Base-by-base conservation (phyloP, 2,888 invertebrate species). In the Brassicogethes aeneus region DNA sequence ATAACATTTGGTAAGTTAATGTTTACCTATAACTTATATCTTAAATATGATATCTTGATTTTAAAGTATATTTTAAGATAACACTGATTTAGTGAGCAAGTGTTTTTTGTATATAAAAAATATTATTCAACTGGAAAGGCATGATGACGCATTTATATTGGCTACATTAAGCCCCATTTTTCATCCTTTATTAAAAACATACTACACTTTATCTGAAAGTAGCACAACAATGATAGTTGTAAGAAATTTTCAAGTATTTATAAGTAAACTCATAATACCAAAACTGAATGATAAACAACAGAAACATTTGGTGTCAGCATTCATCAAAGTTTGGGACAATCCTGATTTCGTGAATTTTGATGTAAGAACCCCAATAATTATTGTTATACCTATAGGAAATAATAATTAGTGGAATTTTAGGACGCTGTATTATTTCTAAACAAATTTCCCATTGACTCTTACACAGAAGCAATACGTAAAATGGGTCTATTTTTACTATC, bases 401-500 rank as follows among this genome's bases (percentile, higher is more conserved):
- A 23, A 23, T 23, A 23, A 7, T 23, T 23, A 23, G n/a, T n/a
- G n/a, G n/a, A 23, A 23, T 23, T 23, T 23, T 23, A 23, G 23
- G 5, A 23, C 10, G 23, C 23, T 23, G 23, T 10, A 7, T 7
- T 23, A 7, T 10, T 23, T 5, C 5, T 23, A 5, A 23, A 23
- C 10, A 23, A 23, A 23, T 10, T 23, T 23, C 23, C 23, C 5
- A 23, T 7, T 5, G 23, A 23, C 10, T 5, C 10, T 15, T 55
- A 55, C 17, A 52, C 50, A 40, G 54, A 54, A 32, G 34, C 54
- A 3, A 13, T 54, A 2, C 42, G 44, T 37, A 47, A 45, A 42
- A 49, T 55, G 44, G 42, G 48, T 37, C 37, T 50, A 8, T 51
- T 50, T 37, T 42, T 53, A 5, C 48, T 48, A 30, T 51, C 52